Evolutionary conservation across 2,113 vertebrate species (phyloP).

Genomic region (Crotalus helleri): DNA sequence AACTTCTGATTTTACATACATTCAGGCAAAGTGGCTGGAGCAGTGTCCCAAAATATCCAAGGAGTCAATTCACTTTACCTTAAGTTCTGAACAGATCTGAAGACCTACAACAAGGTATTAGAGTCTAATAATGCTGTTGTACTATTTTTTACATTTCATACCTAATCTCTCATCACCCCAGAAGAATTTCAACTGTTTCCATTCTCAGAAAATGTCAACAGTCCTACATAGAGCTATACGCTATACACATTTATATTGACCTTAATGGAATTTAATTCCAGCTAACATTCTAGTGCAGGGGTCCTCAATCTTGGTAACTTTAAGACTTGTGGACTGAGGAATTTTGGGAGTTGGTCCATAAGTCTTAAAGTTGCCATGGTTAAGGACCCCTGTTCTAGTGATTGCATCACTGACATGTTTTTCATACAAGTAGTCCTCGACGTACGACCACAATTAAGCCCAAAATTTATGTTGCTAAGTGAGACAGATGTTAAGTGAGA

Average conservation of each 20-base stretch:
- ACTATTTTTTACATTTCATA: constrained; percentile 6
- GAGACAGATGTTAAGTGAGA: background rate
- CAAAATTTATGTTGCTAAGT: background rate
- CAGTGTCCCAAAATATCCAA: background rate
- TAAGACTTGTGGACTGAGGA: too few species aligned
- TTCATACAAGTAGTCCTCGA: background rate
- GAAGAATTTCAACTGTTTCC: background rate
- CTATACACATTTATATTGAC: background rate
- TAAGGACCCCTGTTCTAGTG: too few species aligned
- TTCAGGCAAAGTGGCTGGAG: background rate
- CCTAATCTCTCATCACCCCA: background rate
- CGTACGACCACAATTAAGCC: background rate
- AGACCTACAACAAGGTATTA: background rate
- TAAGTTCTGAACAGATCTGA: background rate
- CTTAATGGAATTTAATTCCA: background rate
- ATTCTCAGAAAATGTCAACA: background rate
- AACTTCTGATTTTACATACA: background rate
- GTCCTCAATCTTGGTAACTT: too few species aligned
- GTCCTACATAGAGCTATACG: too few species aligned
- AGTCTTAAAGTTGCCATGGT: too few species aligned
- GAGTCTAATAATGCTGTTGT: background rate
- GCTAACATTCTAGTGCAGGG: background rate
- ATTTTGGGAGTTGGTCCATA: too few species aligned
- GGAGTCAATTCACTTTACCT: background rate
- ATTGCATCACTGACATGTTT: background rate